Evolutionary conservation across 2,888 invertebrate genomes (phyloP).

Genomic region (Nomada hirtipes): DNA sequence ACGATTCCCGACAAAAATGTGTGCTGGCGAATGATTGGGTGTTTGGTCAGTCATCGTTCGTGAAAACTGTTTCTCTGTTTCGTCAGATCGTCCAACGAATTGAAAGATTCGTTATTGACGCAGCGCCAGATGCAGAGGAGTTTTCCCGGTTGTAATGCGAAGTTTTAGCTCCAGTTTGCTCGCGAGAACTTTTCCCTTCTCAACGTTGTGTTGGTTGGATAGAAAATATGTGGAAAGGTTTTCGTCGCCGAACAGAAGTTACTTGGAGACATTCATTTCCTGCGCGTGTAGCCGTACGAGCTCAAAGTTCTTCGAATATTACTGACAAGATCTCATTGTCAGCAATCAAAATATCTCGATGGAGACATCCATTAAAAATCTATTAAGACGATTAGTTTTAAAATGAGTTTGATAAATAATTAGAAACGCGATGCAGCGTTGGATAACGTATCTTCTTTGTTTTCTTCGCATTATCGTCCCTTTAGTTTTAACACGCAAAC

Average conservation of each 20-base stretch:
- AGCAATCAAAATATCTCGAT: neutral
- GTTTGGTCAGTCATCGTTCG: constrained; percentile 19
- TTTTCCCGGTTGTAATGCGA: neutral
- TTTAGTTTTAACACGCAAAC: neutral
- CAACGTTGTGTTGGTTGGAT: neutral
- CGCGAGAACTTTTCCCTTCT: constrained; percentile 1
- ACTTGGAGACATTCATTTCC: constrained; percentile 25
- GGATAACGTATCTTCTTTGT: neutral
- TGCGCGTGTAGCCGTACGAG: neutral
- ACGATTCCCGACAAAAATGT: constrained; percentile 39
- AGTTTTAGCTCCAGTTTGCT: constrained; percentile 1
- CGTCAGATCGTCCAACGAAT: neutral
- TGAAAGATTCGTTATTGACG: constrained; percentile 11
- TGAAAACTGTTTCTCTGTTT: constrained; percentile 18
- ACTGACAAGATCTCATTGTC: neutral
- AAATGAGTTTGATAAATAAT: neutral
- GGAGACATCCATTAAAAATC: constrained; percentile 1
- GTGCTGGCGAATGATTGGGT: neutral
- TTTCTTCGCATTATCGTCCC: constrained; percentile 5
- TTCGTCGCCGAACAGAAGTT: constrained; percentile 30
- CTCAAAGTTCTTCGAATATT: neutral
- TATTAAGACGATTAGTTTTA: constrained; percentile 11
- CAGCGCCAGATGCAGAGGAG: neutral
- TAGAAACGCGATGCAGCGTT: too few relatives aligned
- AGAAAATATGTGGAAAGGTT: constrained; percentile 31